These are phyloP conservation scores for Catostomus latipinnis DNA, from an alignment of 2,797 vertebrate genomes.

Conservation along the genomic window DNA sequence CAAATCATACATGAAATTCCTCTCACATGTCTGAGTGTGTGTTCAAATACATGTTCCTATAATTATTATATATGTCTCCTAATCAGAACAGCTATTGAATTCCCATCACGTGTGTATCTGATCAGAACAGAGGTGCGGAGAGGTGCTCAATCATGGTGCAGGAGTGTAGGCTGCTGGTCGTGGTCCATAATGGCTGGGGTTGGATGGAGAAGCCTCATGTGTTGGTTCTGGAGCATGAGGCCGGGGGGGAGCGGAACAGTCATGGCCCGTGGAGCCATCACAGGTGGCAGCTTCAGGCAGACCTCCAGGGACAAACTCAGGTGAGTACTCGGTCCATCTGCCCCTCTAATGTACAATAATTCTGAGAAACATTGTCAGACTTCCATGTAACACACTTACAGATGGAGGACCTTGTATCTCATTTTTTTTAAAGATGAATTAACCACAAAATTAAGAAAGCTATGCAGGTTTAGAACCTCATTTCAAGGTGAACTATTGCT, in stretches of 20 bases:
- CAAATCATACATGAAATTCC: slow-evolving; percentile 31
- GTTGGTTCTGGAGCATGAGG: slow-evolving; percentile 79
- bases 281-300: slow-evolving; percentile 30
- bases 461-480: neutral
- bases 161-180: slow-evolving; percentile 89
- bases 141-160: slow-evolving; percentile 74
- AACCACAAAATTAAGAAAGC: neutral
- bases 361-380: neutral
- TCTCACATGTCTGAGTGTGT: slow-evolving; percentile 19
- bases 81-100: slow-evolving; percentile 9
- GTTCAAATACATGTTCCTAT: slow-evolving; percentile 6
- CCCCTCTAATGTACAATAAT: neutral
- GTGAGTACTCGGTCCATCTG: slow-evolving; percentile 35
- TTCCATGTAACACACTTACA: neutral
- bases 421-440: neutral
- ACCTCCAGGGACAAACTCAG: slow-evolving; percentile 49
- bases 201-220: slow-evolving; percentile 90
- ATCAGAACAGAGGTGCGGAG: slow-evolving; percentile 72
- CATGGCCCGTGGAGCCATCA: slow-evolving; percentile 1
- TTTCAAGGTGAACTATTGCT: neutral
- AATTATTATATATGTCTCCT: neutral
- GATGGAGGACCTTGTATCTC: too few species aligned
- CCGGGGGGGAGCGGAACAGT: neutral
- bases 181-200: slow-evolving; percentile 89
- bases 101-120: slow-evolving; percentile 16